Percentiles rank a stretch among this genome's conserved stretches.
These are phyloP conservation scores for Poecile atricapillus DNA, from an alignment of 2,113 vertebrate genomes.

Conservation along the genomic window DNA sequence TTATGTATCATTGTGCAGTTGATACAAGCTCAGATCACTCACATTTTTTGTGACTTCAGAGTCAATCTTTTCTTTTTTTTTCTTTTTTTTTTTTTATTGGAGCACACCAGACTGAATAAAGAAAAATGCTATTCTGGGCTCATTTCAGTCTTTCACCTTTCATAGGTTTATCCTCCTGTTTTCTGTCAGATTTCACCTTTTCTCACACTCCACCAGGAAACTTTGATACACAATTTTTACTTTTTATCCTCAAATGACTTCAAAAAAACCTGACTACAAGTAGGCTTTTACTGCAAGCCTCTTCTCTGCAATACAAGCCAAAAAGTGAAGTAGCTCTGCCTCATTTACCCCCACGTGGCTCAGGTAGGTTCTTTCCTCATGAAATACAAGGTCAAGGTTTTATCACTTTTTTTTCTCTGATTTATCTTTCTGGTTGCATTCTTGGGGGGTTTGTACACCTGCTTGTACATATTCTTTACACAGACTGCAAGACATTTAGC, in stretches of 20 bases:
- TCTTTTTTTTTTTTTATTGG: background rate
- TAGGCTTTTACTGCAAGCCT: background rate
- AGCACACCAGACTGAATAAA: background rate
- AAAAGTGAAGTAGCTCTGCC: background rate
- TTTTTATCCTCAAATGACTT: background rate
- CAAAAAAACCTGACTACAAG: background rate
- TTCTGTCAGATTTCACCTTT: background rate
- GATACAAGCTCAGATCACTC: background rate
- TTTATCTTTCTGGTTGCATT: background rate
- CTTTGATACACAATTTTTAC: background rate
- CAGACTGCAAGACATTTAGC: background rate
- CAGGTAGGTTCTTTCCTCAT: background rate
- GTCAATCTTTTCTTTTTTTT: background rate
- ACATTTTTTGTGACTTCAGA: background rate
- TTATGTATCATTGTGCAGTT: background rate
- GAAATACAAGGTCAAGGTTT: background rate
- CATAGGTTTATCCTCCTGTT: background rate
- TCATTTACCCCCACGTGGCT: background rate
- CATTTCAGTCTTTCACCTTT: background rate
- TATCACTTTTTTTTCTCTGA: background rate
- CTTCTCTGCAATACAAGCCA: background rate
- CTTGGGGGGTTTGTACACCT: background rate
- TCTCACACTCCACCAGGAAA: background rate
- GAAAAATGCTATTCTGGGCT: background rate
- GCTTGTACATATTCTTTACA: background rate